Percentiles rank a stretch among this genome's conserved stretches.
Evolutionary conservation across 2,113 vertebrate species (phyloP).

Genomic region (Triplophysa siluroides): DNA sequence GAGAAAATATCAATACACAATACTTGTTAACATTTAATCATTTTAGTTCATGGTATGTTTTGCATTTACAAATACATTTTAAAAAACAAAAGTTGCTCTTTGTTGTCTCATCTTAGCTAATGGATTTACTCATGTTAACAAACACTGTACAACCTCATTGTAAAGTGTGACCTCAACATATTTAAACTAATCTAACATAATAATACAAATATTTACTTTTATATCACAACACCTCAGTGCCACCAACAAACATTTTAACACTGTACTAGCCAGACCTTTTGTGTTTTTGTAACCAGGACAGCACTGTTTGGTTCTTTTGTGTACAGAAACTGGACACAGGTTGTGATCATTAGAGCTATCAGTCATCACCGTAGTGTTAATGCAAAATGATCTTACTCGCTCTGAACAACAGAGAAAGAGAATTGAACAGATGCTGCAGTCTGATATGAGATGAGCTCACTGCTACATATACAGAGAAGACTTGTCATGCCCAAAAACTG

Average conservation of each 20-base stretch:
- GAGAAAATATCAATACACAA: too few relatives aligned
- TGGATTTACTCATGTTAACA: too few relatives aligned
- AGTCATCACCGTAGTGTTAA: constrained; percentile 29
- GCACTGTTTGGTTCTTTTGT: not conserved
- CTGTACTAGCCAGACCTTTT: not conserved
- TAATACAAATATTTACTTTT: not conserved
- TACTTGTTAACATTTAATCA: too few relatives aligned
- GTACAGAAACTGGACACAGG: not conserved
- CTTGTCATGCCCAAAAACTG: constrained; percentile 40
- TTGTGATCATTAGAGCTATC: constrained; percentile 20
- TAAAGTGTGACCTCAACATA: too few relatives aligned
- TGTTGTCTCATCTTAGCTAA: too few relatives aligned
- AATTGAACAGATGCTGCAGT: constrained; percentile 44
- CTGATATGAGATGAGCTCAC: constrained; percentile 52
- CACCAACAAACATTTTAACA: not conserved
- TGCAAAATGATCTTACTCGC: constrained; percentile 28
- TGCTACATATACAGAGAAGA: constrained; percentile 27
- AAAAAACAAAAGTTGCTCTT: too few relatives aligned
- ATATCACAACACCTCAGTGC: not conserved
- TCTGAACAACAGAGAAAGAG: constrained; percentile 24
- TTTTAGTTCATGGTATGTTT: too few relatives aligned
- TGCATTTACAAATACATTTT: too few relatives aligned
- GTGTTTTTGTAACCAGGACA: constrained; percentile 24
- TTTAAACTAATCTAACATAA: not conserved
- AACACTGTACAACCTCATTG: not conserved